Base-by-base conservation (phyloP, 2,888 invertebrate species). In the Macrophya alboannulata region DNA sequence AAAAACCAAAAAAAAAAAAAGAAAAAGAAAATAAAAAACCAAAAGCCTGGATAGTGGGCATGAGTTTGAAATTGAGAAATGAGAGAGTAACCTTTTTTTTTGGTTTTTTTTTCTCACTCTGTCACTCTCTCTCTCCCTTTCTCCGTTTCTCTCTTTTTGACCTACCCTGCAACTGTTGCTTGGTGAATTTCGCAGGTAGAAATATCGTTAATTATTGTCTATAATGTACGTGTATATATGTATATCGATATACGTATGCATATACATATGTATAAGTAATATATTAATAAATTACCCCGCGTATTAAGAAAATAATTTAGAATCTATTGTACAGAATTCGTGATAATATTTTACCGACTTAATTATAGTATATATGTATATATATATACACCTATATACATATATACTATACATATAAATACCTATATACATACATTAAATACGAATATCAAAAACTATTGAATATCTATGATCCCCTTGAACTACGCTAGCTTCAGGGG, bases 131-230 rank as follows among this genome's bases (percentile, higher is more conserved):
- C 31, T 31, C 31, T 48, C 48, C 4, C 48, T 48, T 10, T 12
- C 9, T 48, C 48, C 48, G 10, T 48, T 48, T 9, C 48, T 48
- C 9, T 48, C 10, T 10, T 48, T 10, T 48, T 25, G 45, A 10
- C 71, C n/a, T 21, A 43, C 72, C 43, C 83, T 79, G 83, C 65
- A 88, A 89, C 89, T 90, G 90, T 91, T 90, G 91, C 91, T 91
- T 91, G 90, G 88, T 90, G 89, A 90, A 77, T 82, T 71, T 85
- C 45, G 17, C 43, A 59, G 48, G 77, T 51, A 68, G 62, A 21
- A 55, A 74, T 77, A 84, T 84, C 76, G 85, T 77, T 76, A 76
- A 59, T 59, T 48, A 51, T 43, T 84, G 48, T 74, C 51, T 59
- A 48, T 77, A 45, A 72, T 62, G 84, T 81, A 45, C 48, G 45